These are phyloP conservation scores for Arbacia lixula DNA, from an alignment of 53 echinoderm and acorn worm genomes.

Conservation along the genomic window DNA sequence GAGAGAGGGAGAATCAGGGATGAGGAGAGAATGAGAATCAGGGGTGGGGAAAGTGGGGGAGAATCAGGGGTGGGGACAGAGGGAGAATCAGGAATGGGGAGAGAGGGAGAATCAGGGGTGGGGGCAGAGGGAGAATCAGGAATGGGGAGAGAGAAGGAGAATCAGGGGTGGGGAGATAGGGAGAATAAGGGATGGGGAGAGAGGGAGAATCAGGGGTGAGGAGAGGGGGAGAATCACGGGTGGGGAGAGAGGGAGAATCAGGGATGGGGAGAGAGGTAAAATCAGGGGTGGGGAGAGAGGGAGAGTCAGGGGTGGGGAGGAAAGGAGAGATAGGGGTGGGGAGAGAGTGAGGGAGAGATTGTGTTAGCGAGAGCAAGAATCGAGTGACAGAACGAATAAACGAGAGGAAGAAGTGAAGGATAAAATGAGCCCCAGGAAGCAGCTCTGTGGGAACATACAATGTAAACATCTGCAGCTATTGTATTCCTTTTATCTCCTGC, in stretches of 20 bases:
- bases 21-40: too few species aligned
- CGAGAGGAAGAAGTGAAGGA: slow-evolving; percentile 6
- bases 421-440: too few species aligned
- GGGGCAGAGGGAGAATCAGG: too few species aligned
- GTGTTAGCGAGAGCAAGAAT: too few species aligned
- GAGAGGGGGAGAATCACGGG: neutral
- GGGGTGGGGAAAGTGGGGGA: too few species aligned
- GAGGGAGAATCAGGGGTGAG: neutral
- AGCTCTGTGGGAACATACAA: slow-evolving; percentile 26
- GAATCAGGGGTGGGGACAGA: too few species aligned
- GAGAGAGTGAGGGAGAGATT: neutral
- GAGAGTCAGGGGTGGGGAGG: neutral
- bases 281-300: neutral
- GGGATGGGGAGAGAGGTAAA: neutral
- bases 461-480: slow-evolving; percentile 43
- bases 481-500: slow-evolving; percentile 21
- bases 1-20: too few species aligned
- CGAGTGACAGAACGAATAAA: neutral
- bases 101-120: too few species aligned
- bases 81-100: too few species aligned
- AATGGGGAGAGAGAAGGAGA: too few species aligned
- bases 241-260: neutral
- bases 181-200: neutral
- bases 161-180: neutral
- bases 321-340: too few species aligned